Evolutionary conservation across 2,888 invertebrate species (phyloP), one percentile per base, ranked within the genome.

Genomic region (Acleris cristana): DNA sequence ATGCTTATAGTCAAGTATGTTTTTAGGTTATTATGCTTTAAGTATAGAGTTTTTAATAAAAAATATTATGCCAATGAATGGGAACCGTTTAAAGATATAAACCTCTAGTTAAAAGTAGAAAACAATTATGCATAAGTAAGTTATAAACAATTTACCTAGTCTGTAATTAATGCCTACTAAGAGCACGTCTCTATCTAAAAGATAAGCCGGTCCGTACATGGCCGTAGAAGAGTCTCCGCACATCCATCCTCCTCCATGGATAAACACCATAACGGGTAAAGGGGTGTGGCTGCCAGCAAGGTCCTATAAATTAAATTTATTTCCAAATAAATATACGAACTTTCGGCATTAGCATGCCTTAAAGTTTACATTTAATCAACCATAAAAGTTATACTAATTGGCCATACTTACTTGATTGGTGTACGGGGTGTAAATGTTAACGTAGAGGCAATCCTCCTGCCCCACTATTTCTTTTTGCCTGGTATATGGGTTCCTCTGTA

Each of bases 391-490:
- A 26, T 26, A 26, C 26, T 8, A 7, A 7, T 26, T 26, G 26
- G 34, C 12, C 12, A 34, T 72, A 81, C 83, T 76, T 72, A 90
- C 90, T 73, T 87, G 82, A 54, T 72, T 73, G 18, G 70, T 85
- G 72, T 84, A 81, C 62, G 94, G 94, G 8, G 93, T 86, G 70
- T 94, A 94, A 4, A 94, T 93, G 91, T 98, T 98, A 5, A 98
- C 87, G 73, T 96, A 97, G 2, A 98, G 92, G 77, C 98, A 98
- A 84, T 98, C 97, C 85, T 98, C 98, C 70, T 92, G 93, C 0
- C 97, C 97, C 55, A 94, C 94, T 51, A 96, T 94, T 23, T 93
- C 87, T 55, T 93, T 85, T 70, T 95, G 94, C 26, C 95, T 92
- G 1, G 94, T 89, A 80, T 95, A 96, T 0, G 96, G 95, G 81